These are phyloP conservation scores for Pseudochirops cupreus DNA, from an alignment of 2,797 vertebrate genomes.

Conservation along the genomic window DNA sequence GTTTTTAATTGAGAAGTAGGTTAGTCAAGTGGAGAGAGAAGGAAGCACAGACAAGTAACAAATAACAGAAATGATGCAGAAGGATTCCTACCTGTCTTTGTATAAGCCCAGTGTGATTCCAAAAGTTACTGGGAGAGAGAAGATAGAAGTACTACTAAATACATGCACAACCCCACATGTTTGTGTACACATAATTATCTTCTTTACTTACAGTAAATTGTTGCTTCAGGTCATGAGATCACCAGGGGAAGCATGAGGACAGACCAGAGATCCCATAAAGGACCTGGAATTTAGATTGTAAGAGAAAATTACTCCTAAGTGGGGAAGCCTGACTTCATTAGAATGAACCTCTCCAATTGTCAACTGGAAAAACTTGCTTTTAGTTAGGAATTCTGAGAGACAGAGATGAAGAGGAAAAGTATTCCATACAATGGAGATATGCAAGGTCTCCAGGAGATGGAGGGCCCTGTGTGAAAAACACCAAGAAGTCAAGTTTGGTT, in stretches of 20 bases:
- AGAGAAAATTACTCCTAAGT: background rate
- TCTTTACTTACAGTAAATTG: background rate
- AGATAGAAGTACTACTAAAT: background rate
- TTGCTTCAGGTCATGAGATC: background rate
- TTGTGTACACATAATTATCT: background rate
- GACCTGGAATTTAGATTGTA: background rate
- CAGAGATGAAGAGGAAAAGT: background rate
- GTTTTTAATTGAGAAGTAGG: background rate
- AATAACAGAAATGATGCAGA: background rate
- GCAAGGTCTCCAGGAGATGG: background rate
- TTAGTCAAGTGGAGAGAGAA: background rate
- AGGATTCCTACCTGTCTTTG: background rate
- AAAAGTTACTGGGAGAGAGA: background rate
- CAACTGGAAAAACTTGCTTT: background rate
- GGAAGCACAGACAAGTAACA: background rate
- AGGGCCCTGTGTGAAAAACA: background rate
- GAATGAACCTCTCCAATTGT: background rate
- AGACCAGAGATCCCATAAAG: background rate
- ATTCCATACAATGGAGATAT: background rate
- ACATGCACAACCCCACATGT: no score
- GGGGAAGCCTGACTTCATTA: background rate
- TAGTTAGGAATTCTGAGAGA: background rate
- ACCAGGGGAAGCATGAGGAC: background rate
- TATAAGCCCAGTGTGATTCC: background rate
- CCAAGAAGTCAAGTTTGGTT: background rate